A percentile compares a stretch with the other conserved stretches of the same genome.
Evolutionary conservation across 1,140 invertebrate genomes (phyloP).

Genomic region (Saxidomus purpurata): DNA sequence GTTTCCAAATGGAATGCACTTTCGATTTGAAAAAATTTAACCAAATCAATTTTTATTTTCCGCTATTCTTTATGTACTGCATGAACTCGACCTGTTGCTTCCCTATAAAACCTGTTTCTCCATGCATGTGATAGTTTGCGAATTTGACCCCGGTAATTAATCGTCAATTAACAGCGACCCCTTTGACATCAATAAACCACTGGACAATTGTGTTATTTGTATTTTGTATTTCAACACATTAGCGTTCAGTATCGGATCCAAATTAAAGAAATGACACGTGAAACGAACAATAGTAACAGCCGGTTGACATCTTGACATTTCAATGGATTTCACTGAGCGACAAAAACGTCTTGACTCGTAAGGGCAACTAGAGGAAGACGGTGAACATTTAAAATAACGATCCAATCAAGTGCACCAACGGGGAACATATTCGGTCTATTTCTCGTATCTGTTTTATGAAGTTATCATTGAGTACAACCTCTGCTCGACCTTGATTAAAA

Average conservation of each 20-base stretch:
- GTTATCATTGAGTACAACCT: too few relatives aligned
- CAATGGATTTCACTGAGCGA: slow-evolving; percentile 21
- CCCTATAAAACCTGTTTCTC: not conserved
- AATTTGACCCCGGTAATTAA: slow-evolving; percentile 33
- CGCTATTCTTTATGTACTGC: not conserved
- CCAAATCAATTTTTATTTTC: not conserved
- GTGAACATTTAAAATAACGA: not conserved
- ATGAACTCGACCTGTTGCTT: not conserved
- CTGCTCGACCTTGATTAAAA: too few relatives aligned
- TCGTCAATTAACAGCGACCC: slow-evolving; percentile 23
- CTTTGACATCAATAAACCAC: slow-evolving; percentile 12
- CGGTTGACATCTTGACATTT: slow-evolving; percentile 29
- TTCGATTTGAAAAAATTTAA: too few relatives aligned
- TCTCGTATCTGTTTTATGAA: not conserved
- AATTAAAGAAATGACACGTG: slow-evolving; percentile 36
- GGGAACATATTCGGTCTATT: not conserved
- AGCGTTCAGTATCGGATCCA: not conserved
- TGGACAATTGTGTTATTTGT: slow-evolving; percentile 16
- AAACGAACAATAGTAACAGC: not conserved
- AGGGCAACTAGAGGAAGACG: not conserved
- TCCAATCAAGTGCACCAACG: not conserved
- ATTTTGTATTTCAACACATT: slow-evolving; percentile 37
- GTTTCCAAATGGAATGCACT: too few relatives aligned
- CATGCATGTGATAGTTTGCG: slow-evolving; percentile 33
- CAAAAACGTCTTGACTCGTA: not conserved